These are phyloP conservation scores for Eurosta solidaginis DNA, from an alignment of 1,140 invertebrate species.

Conservation along the genomic window DNA sequence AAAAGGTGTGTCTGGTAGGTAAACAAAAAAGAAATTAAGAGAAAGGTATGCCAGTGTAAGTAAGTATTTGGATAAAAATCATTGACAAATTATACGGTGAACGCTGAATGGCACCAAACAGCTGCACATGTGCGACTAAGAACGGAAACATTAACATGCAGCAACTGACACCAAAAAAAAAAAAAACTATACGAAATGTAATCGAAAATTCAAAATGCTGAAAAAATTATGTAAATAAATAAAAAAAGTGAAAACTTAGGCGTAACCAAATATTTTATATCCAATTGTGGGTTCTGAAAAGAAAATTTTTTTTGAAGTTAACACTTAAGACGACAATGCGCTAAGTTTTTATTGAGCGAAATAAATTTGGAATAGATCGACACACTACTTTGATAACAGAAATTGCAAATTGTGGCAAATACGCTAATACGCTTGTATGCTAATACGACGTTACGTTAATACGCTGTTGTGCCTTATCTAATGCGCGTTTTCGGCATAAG, in stretches of 20 bases:
- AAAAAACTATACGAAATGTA: not conserved
- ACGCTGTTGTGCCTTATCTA: too few relatives aligned
- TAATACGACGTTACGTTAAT: too few relatives aligned
- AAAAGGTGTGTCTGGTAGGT: not conserved
- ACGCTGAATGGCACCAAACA: not conserved
- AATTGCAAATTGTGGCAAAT: too few relatives aligned
- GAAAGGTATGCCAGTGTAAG: not conserved
- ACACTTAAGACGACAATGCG: too few relatives aligned
- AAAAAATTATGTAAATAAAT: not conserved
- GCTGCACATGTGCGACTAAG: not conserved
- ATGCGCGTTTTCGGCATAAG: too few relatives aligned
- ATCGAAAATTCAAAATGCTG: not conserved
- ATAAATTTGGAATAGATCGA: too few relatives aligned
- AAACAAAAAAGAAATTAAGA: not conserved
- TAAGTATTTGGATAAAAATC: not conserved
- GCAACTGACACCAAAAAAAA: not conserved
- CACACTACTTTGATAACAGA: too few relatives aligned
- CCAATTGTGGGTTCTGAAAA: too few relatives aligned
- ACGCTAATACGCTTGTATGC: too few relatives aligned
- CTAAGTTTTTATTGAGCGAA: too few relatives aligned
- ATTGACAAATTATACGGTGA: not conserved
- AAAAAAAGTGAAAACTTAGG: not conserved
- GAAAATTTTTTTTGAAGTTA: too few relatives aligned
- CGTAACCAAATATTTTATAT: too few relatives aligned
- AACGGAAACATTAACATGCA: constrained; percentile 9